Base-by-base conservation (phyloP, 2,113 vertebrate species). In the Clarias batrachus region DNA sequence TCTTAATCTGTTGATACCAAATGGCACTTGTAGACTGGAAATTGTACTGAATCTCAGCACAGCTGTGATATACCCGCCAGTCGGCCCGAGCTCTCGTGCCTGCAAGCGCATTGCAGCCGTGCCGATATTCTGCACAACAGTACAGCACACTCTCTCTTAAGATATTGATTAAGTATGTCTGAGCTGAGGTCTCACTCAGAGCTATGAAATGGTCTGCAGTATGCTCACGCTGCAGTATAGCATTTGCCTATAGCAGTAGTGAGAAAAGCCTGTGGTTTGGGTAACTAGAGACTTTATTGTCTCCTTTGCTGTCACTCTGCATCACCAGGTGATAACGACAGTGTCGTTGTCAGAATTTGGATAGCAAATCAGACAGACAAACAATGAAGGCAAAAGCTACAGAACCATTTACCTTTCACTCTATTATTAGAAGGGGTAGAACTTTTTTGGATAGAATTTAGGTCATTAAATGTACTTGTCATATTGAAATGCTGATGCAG, bases 201-300 rank as follows among this genome's bases (percentile, higher is more conserved):
- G 27, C 27, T 21, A 1, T n/a, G 12, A 62, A 37, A 23, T 23
- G 78, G 21, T 80, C 7, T 3, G 62, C n/a, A n/a, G n/a, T n/a
- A n/a, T 4, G 48, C 3, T 66, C 60, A 60, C 4, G 54, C 76
- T 60, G 27, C 9, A 17, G 27, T 3, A 10, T 3, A 10, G n/a
- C 5, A 3, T 17, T 10, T 48, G 41, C 11, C 11, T 52, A 52
- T 11, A 4, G 25, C 13, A 57, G 56, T 48, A 81, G 33, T 81
- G 60, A n/a, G 33, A n/a, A 48, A 21, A 82, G 33, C 12, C 23
- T 81, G 80, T 81, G 60, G 30, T 81, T 81, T 81, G 9, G 21
- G 21, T 65, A 37, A 25, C 12, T 48, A 27, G 14, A 16, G 60
- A 65, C 23, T 2, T 23, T 63, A 81, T 48, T 81, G 60, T 65